Percentiles rank a stretch among this genome's conserved stretches.
Evolutionary conservation across 2,113 vertebrate genomes (phyloP).

Genomic region (Alligator mississippiensis): DNA sequence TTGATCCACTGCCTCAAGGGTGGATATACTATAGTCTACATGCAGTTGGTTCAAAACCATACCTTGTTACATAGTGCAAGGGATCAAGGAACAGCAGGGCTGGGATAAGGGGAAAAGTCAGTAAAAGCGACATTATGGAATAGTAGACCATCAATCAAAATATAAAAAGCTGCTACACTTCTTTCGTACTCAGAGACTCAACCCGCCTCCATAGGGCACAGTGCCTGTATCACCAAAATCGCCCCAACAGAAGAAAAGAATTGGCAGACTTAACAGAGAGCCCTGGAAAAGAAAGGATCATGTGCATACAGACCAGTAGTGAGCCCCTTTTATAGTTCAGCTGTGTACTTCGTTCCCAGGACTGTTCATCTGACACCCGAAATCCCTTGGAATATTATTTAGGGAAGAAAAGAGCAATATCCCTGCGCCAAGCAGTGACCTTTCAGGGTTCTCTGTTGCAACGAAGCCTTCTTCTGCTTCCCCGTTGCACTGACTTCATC

Average conservation of each 20-base stretch:
- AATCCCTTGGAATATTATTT: not conserved
- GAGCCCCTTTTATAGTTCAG: not conserved
- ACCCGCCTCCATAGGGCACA: not conserved
- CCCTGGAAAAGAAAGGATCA: not conserved
- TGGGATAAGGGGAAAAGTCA: not conserved
- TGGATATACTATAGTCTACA: not conserved
- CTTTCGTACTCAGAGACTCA: not conserved
- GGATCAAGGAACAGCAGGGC: not conserved
- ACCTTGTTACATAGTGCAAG: not conserved
- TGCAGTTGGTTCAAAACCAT: not conserved
- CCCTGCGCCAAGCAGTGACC: accelerated
- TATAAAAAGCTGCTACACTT: not conserved
- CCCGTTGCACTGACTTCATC: not conserved
- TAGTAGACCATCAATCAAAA: not conserved
- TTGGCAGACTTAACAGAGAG: not conserved
- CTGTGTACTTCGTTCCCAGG: not conserved
- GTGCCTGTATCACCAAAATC: not conserved
- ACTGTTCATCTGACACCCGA: not conserved
- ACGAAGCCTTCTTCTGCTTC: not conserved
- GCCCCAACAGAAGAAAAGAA: not conserved
- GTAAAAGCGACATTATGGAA: not conserved
- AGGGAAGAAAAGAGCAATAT: not conserved
- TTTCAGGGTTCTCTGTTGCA: not conserved
- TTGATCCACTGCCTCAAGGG: not conserved
- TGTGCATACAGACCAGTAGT: not conserved